Evolutionary conservation across 2,113 vertebrate species (phyloP), one percentile per base, ranked within the genome.

Genomic region (Paradisaea rubra): DNA sequence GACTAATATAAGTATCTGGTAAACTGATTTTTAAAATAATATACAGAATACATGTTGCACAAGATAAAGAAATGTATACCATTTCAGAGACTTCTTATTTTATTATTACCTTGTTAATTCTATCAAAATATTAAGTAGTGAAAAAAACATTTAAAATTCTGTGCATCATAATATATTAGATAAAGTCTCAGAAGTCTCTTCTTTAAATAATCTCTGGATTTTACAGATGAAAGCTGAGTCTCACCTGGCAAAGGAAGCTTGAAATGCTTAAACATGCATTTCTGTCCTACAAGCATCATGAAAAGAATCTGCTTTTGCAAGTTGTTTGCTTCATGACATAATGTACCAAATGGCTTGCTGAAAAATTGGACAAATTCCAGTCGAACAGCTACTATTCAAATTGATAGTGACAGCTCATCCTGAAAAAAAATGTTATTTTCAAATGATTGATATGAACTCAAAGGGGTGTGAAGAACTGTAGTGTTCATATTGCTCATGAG

Each of bases 391-490:
- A 97, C 96, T 97, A 94, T 96, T 97, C 94, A 97, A 97, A 98
- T 97, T 96, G 96, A 97, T 93, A 97, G 95, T 97, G 98, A 98
- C 98, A 98, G 97, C 95, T 97, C 94, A 96, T 96, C 97, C 94
- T 93, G 89, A 88, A 95, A 93, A 97, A 97, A 96, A 91, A 96
- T 44, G 95, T 97, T 98, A 96, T 97, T 98, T 98, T 97, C 95
- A 91, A 96, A 94, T 97, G 98, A 98, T 93, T 97, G 98, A 98
- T 98, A 97, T 89, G 94, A 97, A 97, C 95, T 98, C 97, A 98
- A 98, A 98, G 87, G 94, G 82, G 93, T 97, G 97, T 97, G 97
- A 98, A 98, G 96, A 96, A 95, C 94, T 88, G 70, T 66, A 93
- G 86, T 87, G 89, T 91, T 96, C 95, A 88, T 93, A 83, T 61